Evolutionary conservation across 1,140 invertebrate species (phyloP).

Genomic region (Cydia fagiglandana): DNA sequence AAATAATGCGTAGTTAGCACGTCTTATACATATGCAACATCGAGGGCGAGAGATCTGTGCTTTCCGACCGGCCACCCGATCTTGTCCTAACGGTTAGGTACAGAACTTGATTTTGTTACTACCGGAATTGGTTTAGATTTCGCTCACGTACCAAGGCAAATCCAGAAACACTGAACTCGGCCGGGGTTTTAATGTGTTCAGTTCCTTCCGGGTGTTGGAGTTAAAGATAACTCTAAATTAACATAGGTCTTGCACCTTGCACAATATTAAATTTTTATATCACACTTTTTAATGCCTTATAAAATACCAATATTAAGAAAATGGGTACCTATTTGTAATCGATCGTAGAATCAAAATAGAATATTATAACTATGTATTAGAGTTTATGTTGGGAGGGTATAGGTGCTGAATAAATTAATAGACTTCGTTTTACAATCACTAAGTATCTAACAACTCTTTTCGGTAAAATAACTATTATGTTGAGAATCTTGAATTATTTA

Average conservation of each 20-base stretch:
- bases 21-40: background rate
- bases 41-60: conserved; percentile 5
- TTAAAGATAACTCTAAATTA: background rate
- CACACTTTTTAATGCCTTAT: background rate
- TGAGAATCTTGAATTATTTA: too few relatives aligned
- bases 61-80: conserved; percentile 8
- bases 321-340: too few relatives aligned
- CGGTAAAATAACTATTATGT: too few relatives aligned
- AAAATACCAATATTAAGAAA: too few relatives aligned
- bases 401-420: too few relatives aligned
- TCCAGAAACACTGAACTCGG: conserved; percentile 16
- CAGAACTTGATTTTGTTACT: conserved; percentile 32
- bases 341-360: too few relatives aligned
- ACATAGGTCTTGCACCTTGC: background rate
- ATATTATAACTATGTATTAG: too few relatives aligned
- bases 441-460: too few relatives aligned
- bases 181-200: conserved; percentile 23
- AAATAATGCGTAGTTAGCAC: background rate
- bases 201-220: conserved; percentile 15
- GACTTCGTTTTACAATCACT: too few relatives aligned
- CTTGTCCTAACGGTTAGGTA: conserved; percentile 27
- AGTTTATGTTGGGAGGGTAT: too few relatives aligned
- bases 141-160: conserved; percentile 20
- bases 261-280: too few relatives aligned
- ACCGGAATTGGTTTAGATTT: conserved; percentile 31